phyloP scores from a whole-genome alignment of 2,888 invertebrate species.

The Acleris cristana region DNA sequence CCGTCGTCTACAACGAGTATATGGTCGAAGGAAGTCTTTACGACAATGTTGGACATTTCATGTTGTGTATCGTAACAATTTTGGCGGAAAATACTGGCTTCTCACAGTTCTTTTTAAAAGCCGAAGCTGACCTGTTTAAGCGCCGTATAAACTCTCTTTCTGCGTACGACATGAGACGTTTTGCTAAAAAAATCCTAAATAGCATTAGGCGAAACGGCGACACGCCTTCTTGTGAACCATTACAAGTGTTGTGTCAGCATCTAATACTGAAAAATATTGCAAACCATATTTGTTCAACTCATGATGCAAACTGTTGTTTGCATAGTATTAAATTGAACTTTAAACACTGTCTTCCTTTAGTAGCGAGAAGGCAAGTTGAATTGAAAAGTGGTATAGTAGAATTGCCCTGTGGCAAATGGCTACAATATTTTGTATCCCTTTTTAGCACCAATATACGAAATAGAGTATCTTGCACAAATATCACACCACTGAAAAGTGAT shows the following conservation, averaged over 20 bases:
- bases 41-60: conserved; percentile 85
- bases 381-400: conserved; percentile 77
- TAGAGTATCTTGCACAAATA: conserved; percentile 57
- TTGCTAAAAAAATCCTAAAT: conserved; percentile 65
- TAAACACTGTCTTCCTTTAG: conserved; percentile 78
- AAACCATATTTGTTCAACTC: conserved; percentile 59
- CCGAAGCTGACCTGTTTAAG: conserved; percentile 66
- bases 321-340: conserved; percentile 79
- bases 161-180: conserved; percentile 65
- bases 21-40: conserved; percentile 83
- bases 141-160: conserved; percentile 55
- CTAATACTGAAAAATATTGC: conserved; percentile 65
- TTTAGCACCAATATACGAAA: conserved; percentile 71
- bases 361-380: conserved; percentile 79
- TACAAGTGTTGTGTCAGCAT: conserved; percentile 62
- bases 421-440: conserved; percentile 71
- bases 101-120: conserved; percentile 59
- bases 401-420: conserved; percentile 84
- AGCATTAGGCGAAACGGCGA: conserved; percentile 55
- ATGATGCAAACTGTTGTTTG: conserved; percentile 52
- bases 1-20: conserved; percentile 76
- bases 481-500: conserved; percentile 59
- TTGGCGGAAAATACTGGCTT: conserved; percentile 60
- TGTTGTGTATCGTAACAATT: conserved; percentile 72
- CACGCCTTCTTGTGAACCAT: conserved; percentile 49